These are phyloP conservation scores for Anguilla rostrata DNA, from an alignment of 2,113 vertebrate genomes.

Conservation along the genomic window DNA sequence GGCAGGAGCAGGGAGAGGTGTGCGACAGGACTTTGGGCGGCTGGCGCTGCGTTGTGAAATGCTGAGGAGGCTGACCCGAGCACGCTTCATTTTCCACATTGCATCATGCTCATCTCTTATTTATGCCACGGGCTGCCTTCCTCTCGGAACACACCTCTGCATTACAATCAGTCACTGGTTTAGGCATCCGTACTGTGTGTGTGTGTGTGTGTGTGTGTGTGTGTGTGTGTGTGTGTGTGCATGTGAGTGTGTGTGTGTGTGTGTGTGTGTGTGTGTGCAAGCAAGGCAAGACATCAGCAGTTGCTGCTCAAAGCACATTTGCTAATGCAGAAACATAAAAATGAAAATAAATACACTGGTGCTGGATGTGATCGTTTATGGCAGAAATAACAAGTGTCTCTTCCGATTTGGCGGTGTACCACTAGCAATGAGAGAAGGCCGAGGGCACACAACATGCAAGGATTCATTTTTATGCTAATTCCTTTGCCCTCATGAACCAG, in stretches of 20 bases:
- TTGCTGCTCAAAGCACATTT: background rate
- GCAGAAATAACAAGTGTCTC: background rate
- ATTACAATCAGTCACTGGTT: background rate
- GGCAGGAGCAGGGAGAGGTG: background rate
- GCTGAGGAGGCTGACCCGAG: background rate
- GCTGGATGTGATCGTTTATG: background rate
- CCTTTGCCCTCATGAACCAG: background rate
- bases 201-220: background rate
- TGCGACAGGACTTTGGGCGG: background rate
- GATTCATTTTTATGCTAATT: background rate
- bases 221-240: background rate
- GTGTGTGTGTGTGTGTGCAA: background rate
- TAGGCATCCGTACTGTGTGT: background rate
- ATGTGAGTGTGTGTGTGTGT: background rate
- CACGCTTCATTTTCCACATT: background rate
- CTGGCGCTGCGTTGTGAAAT: background rate
- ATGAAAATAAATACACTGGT: background rate
- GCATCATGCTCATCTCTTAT: constrained; percentile 1
- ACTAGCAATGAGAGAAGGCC: too few species aligned
- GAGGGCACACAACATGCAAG: background rate
- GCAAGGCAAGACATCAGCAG: background rate
- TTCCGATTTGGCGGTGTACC: background rate
- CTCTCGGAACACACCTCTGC: background rate
- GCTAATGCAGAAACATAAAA: background rate
- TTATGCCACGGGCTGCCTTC: background rate